A percentile compares a stretch with the other conserved stretches of the same genome.
Conservation (phyloP, 1,140 invertebrate genomes). For the Drosophila trapezifrons region DNA sequence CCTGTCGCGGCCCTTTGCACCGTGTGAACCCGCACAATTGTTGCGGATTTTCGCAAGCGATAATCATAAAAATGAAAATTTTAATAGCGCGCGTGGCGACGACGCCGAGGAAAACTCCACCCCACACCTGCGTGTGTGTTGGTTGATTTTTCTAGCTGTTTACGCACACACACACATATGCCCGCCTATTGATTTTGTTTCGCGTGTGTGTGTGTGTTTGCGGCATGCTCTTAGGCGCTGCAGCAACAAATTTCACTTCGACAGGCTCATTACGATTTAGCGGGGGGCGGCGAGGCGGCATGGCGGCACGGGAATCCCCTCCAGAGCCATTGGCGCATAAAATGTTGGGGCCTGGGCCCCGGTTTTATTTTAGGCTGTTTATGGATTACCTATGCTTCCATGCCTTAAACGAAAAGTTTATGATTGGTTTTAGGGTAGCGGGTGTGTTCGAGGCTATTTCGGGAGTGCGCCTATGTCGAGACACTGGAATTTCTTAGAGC, state of each 20-base stretch:
- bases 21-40: constrained; percentile 68
- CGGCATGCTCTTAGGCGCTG: constrained; percentile 49
- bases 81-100: constrained; percentile 67
- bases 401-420: constrained; percentile 32
- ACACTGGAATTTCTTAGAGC: background rate
- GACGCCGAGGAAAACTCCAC: background rate
- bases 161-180: constrained; percentile 20
- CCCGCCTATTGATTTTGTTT: constrained; percentile 66
- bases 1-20: background rate
- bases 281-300: background rate
- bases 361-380: constrained; percentile 47
- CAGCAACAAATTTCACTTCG: constrained; percentile 44
- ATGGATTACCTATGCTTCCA: constrained; percentile 43
- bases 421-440: constrained; percentile 33
- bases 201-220: constrained; percentile 6
- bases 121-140: constrained; percentile 11
- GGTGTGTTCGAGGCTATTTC: background rate
- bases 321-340: constrained; percentile 30
- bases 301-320: constrained; percentile 18
- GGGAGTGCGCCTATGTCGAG: background rate
- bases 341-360: constrained; percentile 9
- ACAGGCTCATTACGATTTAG: constrained; percentile 55
- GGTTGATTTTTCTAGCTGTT: constrained; percentile 43
- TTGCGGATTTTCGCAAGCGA: constrained; percentile 71
- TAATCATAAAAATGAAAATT: constrained; percentile 82